Conservation (phyloP, 2,113 vertebrate genomes). For the Silurus meridionalis region DNA sequence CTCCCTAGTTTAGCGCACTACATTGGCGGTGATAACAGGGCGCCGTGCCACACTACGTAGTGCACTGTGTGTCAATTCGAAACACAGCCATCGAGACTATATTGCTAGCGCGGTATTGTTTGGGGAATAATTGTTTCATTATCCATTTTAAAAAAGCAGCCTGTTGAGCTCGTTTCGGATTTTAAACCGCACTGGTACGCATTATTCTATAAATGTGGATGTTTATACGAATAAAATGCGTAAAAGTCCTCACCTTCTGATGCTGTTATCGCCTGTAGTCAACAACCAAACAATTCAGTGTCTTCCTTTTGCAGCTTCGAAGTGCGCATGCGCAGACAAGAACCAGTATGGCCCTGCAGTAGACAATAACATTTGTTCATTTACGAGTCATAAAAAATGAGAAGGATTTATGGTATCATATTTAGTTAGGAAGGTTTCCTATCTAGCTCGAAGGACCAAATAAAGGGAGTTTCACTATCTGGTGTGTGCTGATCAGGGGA, state of each 20-base stretch:
- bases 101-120: constrained; percentile 6
- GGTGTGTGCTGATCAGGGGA: too few relatives aligned
- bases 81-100: background rate
- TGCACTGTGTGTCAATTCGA: background rate
- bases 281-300: constrained; percentile 46
- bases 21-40: too few relatives aligned
- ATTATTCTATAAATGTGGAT: background rate
- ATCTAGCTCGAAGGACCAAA: too few relatives aligned
- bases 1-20: background rate
- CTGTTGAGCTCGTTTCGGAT: background rate
- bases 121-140: background rate
- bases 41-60: background rate
- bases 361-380: background rate
- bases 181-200: background rate
- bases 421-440: too few relatives aligned
- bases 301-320: constrained; percentile 54
- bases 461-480: too few relatives aligned
- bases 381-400: background rate
- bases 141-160: background rate
- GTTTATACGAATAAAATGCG: background rate
- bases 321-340: constrained; percentile 65
- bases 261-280: background rate
- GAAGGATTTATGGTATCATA: too few relatives aligned
- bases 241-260: background rate
- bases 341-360: background rate